phyloP scores from a whole-genome alignment of 2,888 invertebrate genomes.

The Drepanosiphum platanoidis region DNA sequence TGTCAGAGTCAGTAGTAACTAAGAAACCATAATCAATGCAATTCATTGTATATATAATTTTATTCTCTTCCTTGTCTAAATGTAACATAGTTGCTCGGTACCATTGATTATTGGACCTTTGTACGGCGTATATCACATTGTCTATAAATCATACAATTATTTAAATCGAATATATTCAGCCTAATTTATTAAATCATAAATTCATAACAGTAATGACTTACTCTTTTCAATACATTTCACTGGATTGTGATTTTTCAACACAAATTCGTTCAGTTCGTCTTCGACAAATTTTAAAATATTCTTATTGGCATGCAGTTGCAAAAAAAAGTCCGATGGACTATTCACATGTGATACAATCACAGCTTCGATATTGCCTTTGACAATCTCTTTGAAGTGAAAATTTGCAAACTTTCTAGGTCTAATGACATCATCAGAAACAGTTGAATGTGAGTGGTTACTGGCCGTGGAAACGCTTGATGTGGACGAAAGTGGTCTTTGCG shows the following conservation, averaged over 20 bases:
- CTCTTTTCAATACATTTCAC: conserved; percentile 7
- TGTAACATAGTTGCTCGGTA: background rate
- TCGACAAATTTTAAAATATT: background rate
- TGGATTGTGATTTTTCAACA: background rate
- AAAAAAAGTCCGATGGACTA: conserved; percentile 47
- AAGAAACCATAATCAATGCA: conserved; percentile 45
- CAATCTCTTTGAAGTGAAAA: background rate
- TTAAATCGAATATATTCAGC: too few species aligned
- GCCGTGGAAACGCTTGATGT: background rate
- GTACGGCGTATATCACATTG: conserved; percentile 5
- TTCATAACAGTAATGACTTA: background rate
- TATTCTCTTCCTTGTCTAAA: background rate
- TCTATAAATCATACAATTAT: background rate
- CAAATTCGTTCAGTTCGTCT: background rate
- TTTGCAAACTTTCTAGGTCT: background rate
- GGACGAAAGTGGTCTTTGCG: background rate
- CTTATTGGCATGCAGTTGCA: conserved; percentile 8
- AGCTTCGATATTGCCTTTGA: background rate
- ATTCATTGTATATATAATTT: background rate
- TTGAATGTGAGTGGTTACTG: background rate
- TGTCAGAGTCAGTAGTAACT: background rate
- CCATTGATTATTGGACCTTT: background rate
- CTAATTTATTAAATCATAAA: too few species aligned
- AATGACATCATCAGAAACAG: background rate
- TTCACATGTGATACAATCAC: background rate